Evolutionary conservation across 2,888 invertebrate genomes (phyloP).

Genomic region (Torymus texanus): DNA sequence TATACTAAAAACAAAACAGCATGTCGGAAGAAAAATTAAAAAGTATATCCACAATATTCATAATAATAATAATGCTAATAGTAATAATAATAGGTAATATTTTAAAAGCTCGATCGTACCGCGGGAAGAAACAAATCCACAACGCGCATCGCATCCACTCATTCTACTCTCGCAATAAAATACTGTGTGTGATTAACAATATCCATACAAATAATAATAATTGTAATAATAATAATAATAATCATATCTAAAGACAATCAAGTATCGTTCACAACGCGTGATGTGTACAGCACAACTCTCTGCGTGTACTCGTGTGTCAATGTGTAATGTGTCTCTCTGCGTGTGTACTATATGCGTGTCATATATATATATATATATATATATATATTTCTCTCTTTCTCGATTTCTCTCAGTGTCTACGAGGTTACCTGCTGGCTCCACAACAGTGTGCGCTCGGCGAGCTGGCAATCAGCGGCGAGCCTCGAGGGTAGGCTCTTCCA

Average conservation of each 20-base stretch:
- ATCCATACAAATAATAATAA: not conserved
- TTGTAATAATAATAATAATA: too few relatives aligned
- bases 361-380: too few relatives aligned
- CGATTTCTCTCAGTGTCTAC: constrained; percentile 11
- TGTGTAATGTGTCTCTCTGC: constrained; percentile 6
- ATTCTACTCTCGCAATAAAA: constrained; percentile 21
- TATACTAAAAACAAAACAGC: constrained; percentile 25
- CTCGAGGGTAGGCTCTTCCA: constrained; percentile 72
- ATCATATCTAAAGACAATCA: too few relatives aligned
- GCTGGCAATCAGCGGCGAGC: constrained; percentile 71
- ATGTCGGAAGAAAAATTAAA: constrained; percentile 24
- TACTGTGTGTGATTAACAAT: constrained; percentile 9
- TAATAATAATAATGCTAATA: constrained; percentile 28
- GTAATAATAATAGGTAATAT: constrained; percentile 25
- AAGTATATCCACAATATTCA: constrained; percentile 32
- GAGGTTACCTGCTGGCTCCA: constrained; percentile 73
- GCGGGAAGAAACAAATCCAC: constrained; percentile 8
- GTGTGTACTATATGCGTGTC: not conserved
- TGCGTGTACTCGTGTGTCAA: constrained; percentile 10
- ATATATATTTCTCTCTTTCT: too few relatives aligned
- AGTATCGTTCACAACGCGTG: too few relatives aligned
- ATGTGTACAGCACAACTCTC: not conserved
- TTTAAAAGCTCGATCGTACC: constrained; percentile 20
- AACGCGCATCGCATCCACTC: not conserved
- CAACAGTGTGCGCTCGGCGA: constrained; percentile 70